These are phyloP conservation scores for Misgurnus anguillicaudatus DNA, from an alignment of 2,113 vertebrate species.

Conservation along the genomic window DNA sequence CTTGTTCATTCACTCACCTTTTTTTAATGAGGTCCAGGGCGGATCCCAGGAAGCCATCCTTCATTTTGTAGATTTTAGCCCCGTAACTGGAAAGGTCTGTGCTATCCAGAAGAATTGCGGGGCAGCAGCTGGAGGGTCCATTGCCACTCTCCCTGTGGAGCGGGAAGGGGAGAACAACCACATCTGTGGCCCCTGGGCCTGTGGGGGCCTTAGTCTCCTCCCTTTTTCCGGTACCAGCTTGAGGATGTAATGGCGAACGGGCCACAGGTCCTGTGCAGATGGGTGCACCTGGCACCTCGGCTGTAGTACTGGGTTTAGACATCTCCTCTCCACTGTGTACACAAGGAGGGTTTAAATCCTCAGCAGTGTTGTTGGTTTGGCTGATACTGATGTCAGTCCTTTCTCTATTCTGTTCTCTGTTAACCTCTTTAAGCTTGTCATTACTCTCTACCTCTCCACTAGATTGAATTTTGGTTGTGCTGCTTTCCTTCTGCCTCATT, in stretches of 20 bases:
- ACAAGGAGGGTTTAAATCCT: constrained; percentile 5
- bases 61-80: constrained; percentile 88
- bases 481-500: constrained; percentile 79
- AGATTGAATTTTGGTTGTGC: background rate
- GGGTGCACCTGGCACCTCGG: constrained; percentile 45
- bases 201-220: background rate
- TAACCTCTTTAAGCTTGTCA: constrained; percentile 9
- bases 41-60: constrained; percentile 85
- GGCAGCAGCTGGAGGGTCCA: constrained; percentile 83
- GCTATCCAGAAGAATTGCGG: constrained; percentile 83
- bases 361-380: background rate
- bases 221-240: constrained; percentile 29
- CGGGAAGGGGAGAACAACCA: constrained; percentile 63
- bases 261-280: constrained; percentile 81
- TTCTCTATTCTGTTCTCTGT: background rate
- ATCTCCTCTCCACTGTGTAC: background rate
- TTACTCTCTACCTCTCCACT: background rate
- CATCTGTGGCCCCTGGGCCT: constrained; percentile 39
- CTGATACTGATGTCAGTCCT: background rate
- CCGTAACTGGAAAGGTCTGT: constrained; percentile 86
- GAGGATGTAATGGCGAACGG: constrained; percentile 74
- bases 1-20: constrained; percentile 73
- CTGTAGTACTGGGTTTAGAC: background rate
- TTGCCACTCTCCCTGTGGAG: constrained; percentile 70
- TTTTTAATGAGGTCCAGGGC: constrained; percentile 91